These are phyloP conservation scores for Eidolon helvum DNA, from an alignment of 2,113 vertebrate genomes.

Conservation along the genomic window DNA sequence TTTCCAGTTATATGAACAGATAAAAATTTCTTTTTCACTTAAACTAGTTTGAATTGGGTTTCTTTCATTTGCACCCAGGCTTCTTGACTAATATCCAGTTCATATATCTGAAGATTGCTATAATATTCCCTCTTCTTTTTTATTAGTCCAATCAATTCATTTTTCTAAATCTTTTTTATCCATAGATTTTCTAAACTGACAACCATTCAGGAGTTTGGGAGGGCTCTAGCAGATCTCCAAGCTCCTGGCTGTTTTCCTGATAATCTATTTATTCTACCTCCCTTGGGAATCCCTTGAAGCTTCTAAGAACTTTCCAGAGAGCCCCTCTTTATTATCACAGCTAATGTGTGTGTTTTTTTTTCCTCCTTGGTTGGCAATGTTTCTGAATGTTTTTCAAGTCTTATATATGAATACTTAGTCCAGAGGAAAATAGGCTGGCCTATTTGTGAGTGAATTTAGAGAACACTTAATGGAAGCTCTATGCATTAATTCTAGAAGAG, in stretches of 20 bases:
- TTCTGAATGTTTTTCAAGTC: slow-evolving; percentile 56
- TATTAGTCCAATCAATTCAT: neutral
- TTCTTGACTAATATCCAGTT: neutral
- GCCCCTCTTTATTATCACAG: slow-evolving; percentile 23
- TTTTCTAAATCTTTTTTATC: neutral
- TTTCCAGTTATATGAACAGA: neutral
- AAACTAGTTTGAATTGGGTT: neutral
- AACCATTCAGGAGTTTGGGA: neutral
- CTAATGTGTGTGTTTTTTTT: neutral
- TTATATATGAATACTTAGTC: slow-evolving; percentile 28
- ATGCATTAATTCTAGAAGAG: slow-evolving; percentile 54
- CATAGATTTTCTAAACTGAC: neutral
- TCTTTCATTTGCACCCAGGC: neutral
- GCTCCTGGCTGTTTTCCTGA: neutral
- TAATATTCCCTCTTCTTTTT: neutral
- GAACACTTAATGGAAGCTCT: slow-evolving; percentile 60
- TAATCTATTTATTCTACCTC: neutral
- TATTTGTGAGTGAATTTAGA: slow-evolving; percentile 50
- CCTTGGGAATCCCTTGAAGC: neutral
- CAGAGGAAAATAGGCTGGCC: slow-evolving; percentile 48
- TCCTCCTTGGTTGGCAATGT: neutral
- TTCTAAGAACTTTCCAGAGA: neutral
- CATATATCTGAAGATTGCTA: neutral
- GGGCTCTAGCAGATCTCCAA: neutral
- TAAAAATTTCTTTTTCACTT: neutral